phyloP scores from a whole-genome alignment of 2,888 invertebrate species.

The Philopedon plagiatum region DNA sequence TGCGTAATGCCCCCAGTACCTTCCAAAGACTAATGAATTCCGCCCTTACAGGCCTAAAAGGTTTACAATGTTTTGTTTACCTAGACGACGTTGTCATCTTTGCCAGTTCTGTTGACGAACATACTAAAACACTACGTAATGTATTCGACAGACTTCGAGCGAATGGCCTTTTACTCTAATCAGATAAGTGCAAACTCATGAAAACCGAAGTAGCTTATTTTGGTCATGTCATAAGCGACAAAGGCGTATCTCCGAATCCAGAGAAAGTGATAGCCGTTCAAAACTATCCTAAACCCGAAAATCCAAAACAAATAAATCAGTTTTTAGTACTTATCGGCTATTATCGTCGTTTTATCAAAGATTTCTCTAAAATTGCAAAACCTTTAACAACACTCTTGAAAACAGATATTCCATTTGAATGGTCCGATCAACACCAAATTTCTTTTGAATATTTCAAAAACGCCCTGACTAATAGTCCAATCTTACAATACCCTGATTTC shows the following conservation, averaged over 20 bases:
- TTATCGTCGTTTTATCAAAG: conserved; percentile 59
- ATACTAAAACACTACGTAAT: conserved; percentile 56
- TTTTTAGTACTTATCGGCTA: conserved; percentile 60
- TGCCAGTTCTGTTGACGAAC: conserved; percentile 58
- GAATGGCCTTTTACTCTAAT: conserved; percentile 51
- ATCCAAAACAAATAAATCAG: conserved; percentile 59
- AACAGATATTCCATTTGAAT: conserved; percentile 44
- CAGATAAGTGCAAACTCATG: no score
- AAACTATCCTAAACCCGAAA: conserved; percentile 59
- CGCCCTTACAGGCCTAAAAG: no score
- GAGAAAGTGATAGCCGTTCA: conserved; percentile 56
- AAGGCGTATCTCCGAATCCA: conserved; percentile 64
- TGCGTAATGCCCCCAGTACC: no score
- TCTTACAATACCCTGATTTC: conserved; percentile 50
- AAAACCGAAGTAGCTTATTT: no score
- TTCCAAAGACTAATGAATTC: no score
- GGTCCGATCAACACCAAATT: conserved; percentile 47
- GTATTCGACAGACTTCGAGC: no score
- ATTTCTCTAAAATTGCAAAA: conserved; percentile 58
- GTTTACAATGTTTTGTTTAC: no score
- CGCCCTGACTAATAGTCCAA: conserved; percentile 40
- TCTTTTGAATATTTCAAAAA: conserved; percentile 53
- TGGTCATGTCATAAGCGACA: conserved; percentile 60
- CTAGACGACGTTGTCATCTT: no score
- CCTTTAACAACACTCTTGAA: conserved; percentile 54